Evolutionary conservation across 2,888 invertebrate species (phyloP).

Genomic region (Romanomermis culicivorax): DNA sequence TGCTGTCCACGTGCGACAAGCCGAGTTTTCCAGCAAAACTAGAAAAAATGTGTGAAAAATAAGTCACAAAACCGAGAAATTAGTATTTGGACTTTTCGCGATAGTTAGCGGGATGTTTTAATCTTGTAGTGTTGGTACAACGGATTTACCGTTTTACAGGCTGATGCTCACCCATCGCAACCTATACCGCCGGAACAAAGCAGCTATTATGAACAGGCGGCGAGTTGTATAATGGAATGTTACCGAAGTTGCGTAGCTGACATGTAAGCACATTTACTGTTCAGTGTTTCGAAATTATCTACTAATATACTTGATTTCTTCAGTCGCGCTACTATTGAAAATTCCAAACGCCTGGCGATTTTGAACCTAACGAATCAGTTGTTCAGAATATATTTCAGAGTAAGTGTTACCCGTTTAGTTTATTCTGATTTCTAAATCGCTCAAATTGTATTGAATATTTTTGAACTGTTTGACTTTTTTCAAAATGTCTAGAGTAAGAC

Average conservation of each 20-base stretch:
- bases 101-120: no score
- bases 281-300: not conserved
- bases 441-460: no score
- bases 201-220: constrained; percentile 19
- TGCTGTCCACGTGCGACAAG: no score
- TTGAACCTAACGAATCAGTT: constrained; percentile 83
- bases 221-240: constrained; percentile 21
- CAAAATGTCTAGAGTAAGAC: no score
- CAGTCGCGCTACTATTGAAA: constrained; percentile 57
- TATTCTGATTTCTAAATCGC: no score
- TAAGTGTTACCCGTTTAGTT: no score
- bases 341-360: constrained; percentile 89
- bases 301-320: constrained; percentile 11
- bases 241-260: constrained; percentile 23
- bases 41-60: no score
- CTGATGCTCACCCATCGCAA: constrained; percentile 2
- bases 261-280: constrained; percentile 13
- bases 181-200: constrained; percentile 1
- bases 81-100: no score
- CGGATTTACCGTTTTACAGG: constrained; percentile 2
- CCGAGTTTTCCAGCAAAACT: no score
- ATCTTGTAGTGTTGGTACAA: no score
- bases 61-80: no score
- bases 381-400: constrained; percentile 85
- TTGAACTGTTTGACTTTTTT: no score